Evolutionary conservation across 2,888 invertebrate genomes (phyloP), one percentile per base, ranked within the genome.

Genomic region (Lasius platythorax): DNA sequence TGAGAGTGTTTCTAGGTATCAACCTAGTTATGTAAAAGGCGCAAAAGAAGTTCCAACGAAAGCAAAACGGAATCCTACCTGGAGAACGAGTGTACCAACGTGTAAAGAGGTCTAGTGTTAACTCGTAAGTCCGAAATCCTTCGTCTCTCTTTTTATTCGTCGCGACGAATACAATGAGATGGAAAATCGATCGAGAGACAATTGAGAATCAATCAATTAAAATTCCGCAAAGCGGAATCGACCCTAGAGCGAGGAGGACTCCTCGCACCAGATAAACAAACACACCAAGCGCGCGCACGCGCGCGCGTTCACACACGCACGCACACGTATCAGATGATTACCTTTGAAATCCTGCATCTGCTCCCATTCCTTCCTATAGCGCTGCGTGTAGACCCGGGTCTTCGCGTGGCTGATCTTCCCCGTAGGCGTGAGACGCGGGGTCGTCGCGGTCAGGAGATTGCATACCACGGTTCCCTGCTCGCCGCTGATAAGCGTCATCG

Each of bases 311-410:
- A 43, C 1, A 11, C 43, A 43, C 40, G 11, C 15, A 15, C 18
- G 18, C 18, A 50, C 5, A 50, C 12, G 0, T 6, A n/a, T 18
- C 15, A 5, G 11, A 8, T 40, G 23, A 8, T 30, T 95, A 96
- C 96, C 96, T 95, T 96, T 95, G 92, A 96, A 96, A 94, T 96
- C 96, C 0, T 96, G 95, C 95, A 96, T 96, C 87, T 95, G 94
- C 92, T 96, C 96, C 96, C 96, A 96, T 87, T 96, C 96, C 88
- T 95, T 95, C 28, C 96, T 95, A 90, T 96, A 96, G 0, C 96
- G 95, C 92, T 96, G 96, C 83, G 96, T 96, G 87, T 96, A 96
- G 92, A 95, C 95, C 3, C 95, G 93, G 3, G 95, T 94, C 88
- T 95, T 95, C 6, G 95, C 95, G 88, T 94, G 94, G 87, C 95